These are phyloP conservation scores for Cololabis saira DNA, from an alignment of 2,113 vertebrate species.

Conservation along the genomic window DNA sequence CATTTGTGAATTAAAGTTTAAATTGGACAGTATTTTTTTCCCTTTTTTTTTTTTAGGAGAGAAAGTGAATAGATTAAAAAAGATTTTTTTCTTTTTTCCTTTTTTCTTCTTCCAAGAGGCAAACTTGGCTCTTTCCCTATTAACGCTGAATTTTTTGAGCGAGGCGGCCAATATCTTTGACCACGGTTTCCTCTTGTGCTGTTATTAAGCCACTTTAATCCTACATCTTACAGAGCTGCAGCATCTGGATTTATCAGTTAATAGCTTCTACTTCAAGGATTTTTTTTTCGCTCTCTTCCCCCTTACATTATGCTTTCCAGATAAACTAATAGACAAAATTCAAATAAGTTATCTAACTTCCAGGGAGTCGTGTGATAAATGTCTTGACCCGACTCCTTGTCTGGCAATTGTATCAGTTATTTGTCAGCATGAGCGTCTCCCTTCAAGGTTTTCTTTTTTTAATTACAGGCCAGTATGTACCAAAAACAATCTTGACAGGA, in stretches of 20 bases:
- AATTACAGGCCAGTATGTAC: constrained; percentile 31
- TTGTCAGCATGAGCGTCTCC: constrained; percentile 27
- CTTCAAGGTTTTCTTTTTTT: constrained; percentile 27
- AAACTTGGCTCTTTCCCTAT: constrained; percentile 32
- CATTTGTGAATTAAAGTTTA: too few relatives aligned
- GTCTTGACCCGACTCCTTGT: not conserved
- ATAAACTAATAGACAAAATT: not conserved
- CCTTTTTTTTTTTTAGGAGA: too few relatives aligned
- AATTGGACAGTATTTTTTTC: too few relatives aligned
- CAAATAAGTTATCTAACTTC: not conserved
- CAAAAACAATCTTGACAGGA: constrained; percentile 60
- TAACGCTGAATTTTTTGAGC: constrained; percentile 37
- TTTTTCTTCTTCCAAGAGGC: constrained; percentile 38
- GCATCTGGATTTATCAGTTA: not conserved
- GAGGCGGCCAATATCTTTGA: constrained; percentile 49
- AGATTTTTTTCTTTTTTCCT: too few relatives aligned
- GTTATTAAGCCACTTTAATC: constrained; percentile 29
- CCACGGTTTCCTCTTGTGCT: constrained; percentile 28
- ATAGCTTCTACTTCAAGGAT: not conserved
- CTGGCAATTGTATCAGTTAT: constrained; percentile 33
- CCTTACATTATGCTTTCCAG: constrained; percentile 1
- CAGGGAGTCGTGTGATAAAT: not conserved
- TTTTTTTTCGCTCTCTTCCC: not conserved
- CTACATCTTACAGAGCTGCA: constrained; percentile 8
- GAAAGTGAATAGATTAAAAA: too few relatives aligned